Conservation (phyloP, 2,113 vertebrate genomes). For the Naja naja region DNA sequence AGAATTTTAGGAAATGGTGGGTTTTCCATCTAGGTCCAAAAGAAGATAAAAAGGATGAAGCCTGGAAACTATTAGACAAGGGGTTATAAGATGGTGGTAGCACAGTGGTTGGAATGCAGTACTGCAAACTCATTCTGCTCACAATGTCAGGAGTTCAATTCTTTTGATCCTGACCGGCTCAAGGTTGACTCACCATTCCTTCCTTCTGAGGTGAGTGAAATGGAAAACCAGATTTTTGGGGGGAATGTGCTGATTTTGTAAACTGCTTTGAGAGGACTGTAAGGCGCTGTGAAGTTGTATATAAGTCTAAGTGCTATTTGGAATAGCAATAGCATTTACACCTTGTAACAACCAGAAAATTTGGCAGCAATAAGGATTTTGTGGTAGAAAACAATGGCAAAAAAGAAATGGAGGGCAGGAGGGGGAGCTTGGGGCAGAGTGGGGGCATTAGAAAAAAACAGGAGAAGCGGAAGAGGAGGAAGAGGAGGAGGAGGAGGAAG, state of each 20-base stretch:
- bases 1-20: background rate
- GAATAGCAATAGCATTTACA: background rate
- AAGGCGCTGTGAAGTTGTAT: too few species aligned
- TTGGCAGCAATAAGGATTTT: constrained; percentile 25
- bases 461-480: background rate
- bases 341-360: constrained; percentile 33
- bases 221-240: too few species aligned
- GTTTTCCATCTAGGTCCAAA: background rate
- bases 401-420: background rate
- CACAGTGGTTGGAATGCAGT: too few species aligned
- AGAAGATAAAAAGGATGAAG: background rate
- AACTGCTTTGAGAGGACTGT: too few species aligned
- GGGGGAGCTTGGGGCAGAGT: constrained; percentile 9
- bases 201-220: too few species aligned
- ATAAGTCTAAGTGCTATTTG: too few species aligned
- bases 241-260: too few species aligned
- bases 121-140: too few species aligned
- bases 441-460: background rate
- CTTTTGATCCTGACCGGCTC: too few species aligned
- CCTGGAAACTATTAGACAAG: background rate
- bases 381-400: constrained; percentile 19
- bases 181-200: too few species aligned
- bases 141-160: too few species aligned
- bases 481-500: constrained; percentile 14
- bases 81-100: too few species aligned